Evolutionary conservation across 2,888 invertebrate species (phyloP), one percentile per base, ranked within the genome.

Genomic region (Eurytoma californica): DNA sequence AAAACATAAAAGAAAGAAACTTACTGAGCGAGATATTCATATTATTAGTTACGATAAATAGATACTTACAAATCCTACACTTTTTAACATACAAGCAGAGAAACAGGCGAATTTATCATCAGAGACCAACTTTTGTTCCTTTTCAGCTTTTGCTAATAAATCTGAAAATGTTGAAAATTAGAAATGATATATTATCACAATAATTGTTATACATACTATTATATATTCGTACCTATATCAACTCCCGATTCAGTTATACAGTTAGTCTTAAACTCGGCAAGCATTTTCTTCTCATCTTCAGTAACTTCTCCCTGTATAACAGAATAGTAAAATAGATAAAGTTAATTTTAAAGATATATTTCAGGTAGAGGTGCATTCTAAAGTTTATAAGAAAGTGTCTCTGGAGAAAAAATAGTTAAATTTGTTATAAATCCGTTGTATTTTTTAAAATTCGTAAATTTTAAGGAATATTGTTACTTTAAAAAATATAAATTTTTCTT

Each of bases 51-150:
- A 20, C 39, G 16, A 61, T 39, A n/a, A 65, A n/a, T 16, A 9
- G 5, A 20, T 30, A 68, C 79, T 79, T 70, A 79, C 79, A 14
- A 79, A n/a, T 51, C 70, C 74, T 1, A 75, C n/a, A n/a, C 47
- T 65, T 65, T 70, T 74, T 0, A 75, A 55, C 60, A 79, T 75
- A 18, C 79, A 79, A 9, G 70, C 74, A 9, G 66, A 7, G 53
- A 75, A 75, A 20, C 79, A 75, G 4, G 58, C 51, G 0, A 70
- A n/a, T 57, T 57, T 63, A 3, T 63, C 49, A 47, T 70, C 3
- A 30, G n/a, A 9, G 1, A 3, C 28, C 61, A 39, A 60, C 53
- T 61, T 72, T 51, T 9, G 24, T 72, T 58, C 53, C 3, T 51
- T 70, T 20, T 66, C 51, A 2, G 51, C 39, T 30, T 39, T 47